Evolutionary conservation across 1,140 invertebrate species (phyloP), one percentile per base, ranked within the genome.

Genomic region (Bradysia coprophila): DNA sequence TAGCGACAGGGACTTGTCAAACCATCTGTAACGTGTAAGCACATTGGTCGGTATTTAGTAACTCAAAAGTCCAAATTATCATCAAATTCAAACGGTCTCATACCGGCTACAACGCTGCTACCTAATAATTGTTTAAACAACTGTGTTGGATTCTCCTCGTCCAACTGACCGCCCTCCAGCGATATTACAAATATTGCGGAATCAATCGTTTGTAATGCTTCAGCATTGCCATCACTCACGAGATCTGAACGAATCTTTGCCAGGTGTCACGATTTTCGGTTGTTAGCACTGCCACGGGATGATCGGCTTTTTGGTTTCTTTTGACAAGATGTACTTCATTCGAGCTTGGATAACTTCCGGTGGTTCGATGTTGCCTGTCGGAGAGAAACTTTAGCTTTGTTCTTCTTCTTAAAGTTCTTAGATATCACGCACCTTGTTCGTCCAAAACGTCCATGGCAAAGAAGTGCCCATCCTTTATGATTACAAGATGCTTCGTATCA

Each of bases 1-100:
- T 13, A 98, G 51, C 40, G 83, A 87, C 55, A 98, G 85, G 23
- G 85, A 91, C 64, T 98, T 98, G 58, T 98, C 95, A 67, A 94
- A 98, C 95, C 95, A 98, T 9, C n/a, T n/a, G n/a, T n/a, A n/a
- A n/a, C n/a, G n/a, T n/a, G n/a, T n/a, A n/a, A n/a, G n/a, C n/a
- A n/a, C n/a, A n/a, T n/a, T n/a, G n/a, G n/a, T n/a, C n/a, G n/a
- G n/a, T n/a, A n/a, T n/a, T n/a, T n/a, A n/a, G n/a, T n/a, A n/a
- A n/a, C n/a, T n/a, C n/a, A n/a, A n/a, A n/a, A n/a, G n/a, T n/a
- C n/a, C n/a, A n/a, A n/a, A n/a, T n/a, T n/a, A n/a, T n/a, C n/a
- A n/a, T n/a, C n/a, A n/a, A n/a, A n/a, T n/a, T n/a, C n/a, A n/a
- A n/a, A n/a, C n/a, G n/a, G n/a, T n/a, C n/a, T n/a, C n/a, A n/a